Base-by-base conservation (phyloP, 2,888 invertebrate genomes). In the Drosophila greeni region DNA sequence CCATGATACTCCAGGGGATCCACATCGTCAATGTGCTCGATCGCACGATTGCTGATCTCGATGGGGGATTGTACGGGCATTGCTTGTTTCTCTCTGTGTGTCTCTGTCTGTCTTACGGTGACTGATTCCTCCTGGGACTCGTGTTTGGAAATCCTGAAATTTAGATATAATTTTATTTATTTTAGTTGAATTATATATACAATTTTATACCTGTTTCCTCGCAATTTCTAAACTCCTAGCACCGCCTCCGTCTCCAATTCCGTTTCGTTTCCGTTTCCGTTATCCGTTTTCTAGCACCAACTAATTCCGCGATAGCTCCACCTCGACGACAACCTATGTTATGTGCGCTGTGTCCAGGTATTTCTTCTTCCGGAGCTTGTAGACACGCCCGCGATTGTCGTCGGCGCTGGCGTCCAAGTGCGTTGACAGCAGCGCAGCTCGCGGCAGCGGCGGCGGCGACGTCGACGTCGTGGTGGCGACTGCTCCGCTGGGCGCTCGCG, bases 51-150 rank as follows among this genome's bases (percentile, higher is more conserved):
- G 68, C 88, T 87, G 51, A 89, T 88, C 74, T 86, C 88, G 70
- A 89, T 89, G 62, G 89, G 89, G 75, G 89, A 89, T 76, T 89
- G 89, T 51, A 89, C 89, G 53, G 88, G 88, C 88, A 88, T 88
- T 34, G 69, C 82, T 36, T n/a, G n/a, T n/a, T 31, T 14, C 26
- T 40, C 4, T 26, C 14, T 26, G 23, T 49, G 12, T 31, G n/a
- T 51, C 5, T 18, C 7, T 11, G 5, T 24, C 5, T 43, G 6
- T 29, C 14, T 45, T 5, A 29, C 2, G 45, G 12, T 43, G 29
- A 45, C 26, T 29, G 14, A 29, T 18, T 45, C 45, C 45, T 29
- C 29, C 29, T 18, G 29, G 45, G 29, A 29, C 5, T 45, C 12
- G 29, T 18, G 29, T 29, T 18, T 29, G 45, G 14, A 47, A 47